These are phyloP conservation scores for Epirrhoe tristata DNA, from an alignment of 2,888 invertebrate genomes.

Conservation along the genomic window DNA sequence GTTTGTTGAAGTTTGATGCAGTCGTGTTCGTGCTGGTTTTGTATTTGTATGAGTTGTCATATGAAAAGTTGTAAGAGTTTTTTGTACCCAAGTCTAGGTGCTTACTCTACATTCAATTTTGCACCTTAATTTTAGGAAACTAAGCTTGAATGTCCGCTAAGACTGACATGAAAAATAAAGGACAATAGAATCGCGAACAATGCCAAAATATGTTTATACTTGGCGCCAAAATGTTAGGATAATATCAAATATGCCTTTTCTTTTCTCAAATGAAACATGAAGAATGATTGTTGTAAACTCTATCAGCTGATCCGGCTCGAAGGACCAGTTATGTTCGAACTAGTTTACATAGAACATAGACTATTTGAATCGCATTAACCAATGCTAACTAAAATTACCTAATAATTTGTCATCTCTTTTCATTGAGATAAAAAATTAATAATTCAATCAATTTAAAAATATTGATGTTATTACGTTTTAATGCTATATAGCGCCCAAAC, in stretches of 20 bases:
- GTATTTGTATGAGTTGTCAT: slow-evolving; percentile 1
- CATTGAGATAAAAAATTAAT: neutral
- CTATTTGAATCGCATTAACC: neutral
- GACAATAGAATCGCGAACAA: slow-evolving; percentile 31
- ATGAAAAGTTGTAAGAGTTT: neutral
- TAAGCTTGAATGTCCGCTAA: slow-evolving; percentile 38
- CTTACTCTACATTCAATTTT: slow-evolving; percentile 4
- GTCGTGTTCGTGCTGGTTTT: slow-evolving; percentile 17
- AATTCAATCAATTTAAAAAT: neutral
- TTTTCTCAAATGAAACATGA: neutral
- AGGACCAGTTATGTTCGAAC: slow-evolving; percentile 13
- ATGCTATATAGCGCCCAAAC: neutral
- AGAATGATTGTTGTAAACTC: neutral
- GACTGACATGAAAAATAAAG: slow-evolving; percentile 35
- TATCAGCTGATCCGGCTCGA: slow-evolving; percentile 10
- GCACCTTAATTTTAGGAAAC: slow-evolving; percentile 10
- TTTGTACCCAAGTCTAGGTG: neutral
- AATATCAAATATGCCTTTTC: slow-evolving; percentile 2
- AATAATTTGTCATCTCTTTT: neutral
- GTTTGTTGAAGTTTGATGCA: slow-evolving; percentile 44
- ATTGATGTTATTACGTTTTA: neutral
- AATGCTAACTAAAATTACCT: neutral
- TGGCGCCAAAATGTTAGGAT: slow-evolving; percentile 1
- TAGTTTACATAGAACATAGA: neutral
- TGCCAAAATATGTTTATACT: slow-evolving; percentile 20